Evolutionary conservation across 2,797 vertebrate genomes (phyloP).

Genomic region (Pangasius krempfi): DNA sequence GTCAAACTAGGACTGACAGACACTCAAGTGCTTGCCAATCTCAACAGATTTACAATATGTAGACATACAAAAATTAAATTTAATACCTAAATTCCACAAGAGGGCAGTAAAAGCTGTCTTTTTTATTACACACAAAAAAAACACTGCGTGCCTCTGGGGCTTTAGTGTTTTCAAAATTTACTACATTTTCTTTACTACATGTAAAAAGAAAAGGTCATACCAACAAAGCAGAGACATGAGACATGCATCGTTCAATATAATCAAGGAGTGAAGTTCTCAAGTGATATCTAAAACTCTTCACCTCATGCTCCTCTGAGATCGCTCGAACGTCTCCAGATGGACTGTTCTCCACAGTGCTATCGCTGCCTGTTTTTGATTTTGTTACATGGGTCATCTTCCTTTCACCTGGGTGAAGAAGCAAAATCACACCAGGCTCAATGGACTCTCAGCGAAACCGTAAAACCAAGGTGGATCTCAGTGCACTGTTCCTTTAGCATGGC

Average conservation of each 20-base stretch:
- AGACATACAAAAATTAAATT: not conserved
- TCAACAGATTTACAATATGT: not conserved
- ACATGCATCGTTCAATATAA: not conserved
- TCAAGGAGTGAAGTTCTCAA: not conserved
- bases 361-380: slow-evolving; percentile 59
- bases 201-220: not conserved
- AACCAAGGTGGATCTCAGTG: not conserved
- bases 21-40: not conserved
- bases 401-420: slow-evolving; percentile 9
- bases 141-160: not conserved
- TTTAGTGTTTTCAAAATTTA: not conserved
- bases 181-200: not conserved
- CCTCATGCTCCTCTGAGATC: slow-evolving; percentile 68
- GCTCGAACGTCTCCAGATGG: slow-evolving; percentile 60
- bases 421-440: not conserved
- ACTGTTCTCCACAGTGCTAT: slow-evolving; percentile 63
- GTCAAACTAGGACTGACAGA: not conserved
- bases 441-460: not conserved
- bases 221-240: not conserved
- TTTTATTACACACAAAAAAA: slow-evolving; percentile 1
- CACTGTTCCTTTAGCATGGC: not conserved
- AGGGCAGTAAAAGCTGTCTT: not conserved
- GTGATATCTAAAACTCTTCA: slow-evolving; percentile 34
- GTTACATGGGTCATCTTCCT: slow-evolving; percentile 55
- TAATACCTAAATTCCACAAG: not conserved